phyloP scores from a whole-genome alignment of 2,888 invertebrate species.

The Nemotelus nigrinus region DNA sequence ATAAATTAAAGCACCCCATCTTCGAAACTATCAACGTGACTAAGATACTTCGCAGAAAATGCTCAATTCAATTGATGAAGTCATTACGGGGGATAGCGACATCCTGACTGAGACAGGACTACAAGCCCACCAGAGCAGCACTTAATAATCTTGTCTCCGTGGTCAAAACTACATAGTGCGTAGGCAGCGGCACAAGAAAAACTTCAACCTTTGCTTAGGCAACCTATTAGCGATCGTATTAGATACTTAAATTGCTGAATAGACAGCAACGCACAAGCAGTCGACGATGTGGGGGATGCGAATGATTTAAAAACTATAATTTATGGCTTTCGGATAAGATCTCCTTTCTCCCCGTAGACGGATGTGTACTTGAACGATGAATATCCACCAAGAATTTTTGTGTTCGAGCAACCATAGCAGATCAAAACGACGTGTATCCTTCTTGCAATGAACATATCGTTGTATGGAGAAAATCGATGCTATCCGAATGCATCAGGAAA shows the following conservation, averaged over 20 bases:
- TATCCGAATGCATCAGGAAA: conserved; percentile 18
- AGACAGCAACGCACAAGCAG: conserved; percentile 29
- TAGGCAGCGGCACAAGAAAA: neutral
- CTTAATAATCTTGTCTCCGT: conserved; percentile 28
- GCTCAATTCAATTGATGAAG: conserved; percentile 50
- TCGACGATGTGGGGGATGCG: neutral
- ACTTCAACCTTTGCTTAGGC: conserved; percentile 41
- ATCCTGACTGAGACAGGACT: conserved; percentile 27
- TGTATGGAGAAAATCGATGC: conserved; percentile 7
- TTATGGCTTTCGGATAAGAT: conserved; percentile 41
- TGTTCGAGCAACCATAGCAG: too few relatives aligned
- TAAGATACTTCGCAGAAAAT: conserved; percentile 43
- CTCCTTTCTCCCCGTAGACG: neutral
- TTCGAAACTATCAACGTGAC: neutral
- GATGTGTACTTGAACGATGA: neutral
- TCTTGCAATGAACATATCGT: too few relatives aligned
- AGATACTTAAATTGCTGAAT: conserved; percentile 50
- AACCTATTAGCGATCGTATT: conserved; percentile 50
- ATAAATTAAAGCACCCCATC: conserved; percentile 48
- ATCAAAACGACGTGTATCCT: too few relatives aligned
- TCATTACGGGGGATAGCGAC: conserved; percentile 47
- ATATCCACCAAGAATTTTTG: too few relatives aligned
- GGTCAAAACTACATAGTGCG: neutral
- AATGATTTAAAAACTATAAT: conserved; percentile 32
- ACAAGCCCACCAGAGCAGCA: neutral